Evolutionary conservation across 2,888 invertebrate species (phyloP), one percentile per base, ranked within the genome.

Genomic region (Epinotia nisella): DNA sequence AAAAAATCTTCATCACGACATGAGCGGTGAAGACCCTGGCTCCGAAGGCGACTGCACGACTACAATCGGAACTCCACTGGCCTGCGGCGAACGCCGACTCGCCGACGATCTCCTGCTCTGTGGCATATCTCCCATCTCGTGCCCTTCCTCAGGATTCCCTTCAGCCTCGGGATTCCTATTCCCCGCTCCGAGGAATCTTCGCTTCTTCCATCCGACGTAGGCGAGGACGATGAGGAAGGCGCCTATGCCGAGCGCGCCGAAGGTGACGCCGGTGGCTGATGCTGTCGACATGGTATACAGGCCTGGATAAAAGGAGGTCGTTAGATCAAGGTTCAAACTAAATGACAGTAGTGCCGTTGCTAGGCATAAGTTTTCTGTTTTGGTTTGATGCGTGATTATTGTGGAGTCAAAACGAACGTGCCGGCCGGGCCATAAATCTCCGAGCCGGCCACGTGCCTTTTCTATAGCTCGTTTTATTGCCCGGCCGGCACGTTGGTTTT

Each of bases 261-360:
- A 83, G 1, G 87, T 86, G 62, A 93, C 86, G 7, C 90, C 90
- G 0, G 89, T 88, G 0, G 86, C 86, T 15, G 93, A 90, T n/a
- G 91, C 91, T 79, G 87, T 88, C 21, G 93, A 90, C 87, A 92
- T 87, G 75, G 87, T 83, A 81, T 90, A 89, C 64, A 89, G 75
- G 58, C 91, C 93, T 93, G 83, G 66, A 78, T 77, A 75, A 78
- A 78, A 60, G 21, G 59, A 53, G 1, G 39, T 51, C 10, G 29
- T 60, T 60, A 13, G 17, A 41, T 39, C 0, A 19, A n/a, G 49
- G 13, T 9, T 35, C 35, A 35, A 9, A 35, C 9, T n/a, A 35
- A 35, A 9, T 29, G 29, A 29, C 29, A 29, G 29, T 29, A 29
- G 29, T 7, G 5, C 29, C 5, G 24, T 24, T 24, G 21, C 2